Evolutionary conservation across 92 coral and sea anemone genomes (phyloP).

Genomic region (Actinernus sp.): DNA sequence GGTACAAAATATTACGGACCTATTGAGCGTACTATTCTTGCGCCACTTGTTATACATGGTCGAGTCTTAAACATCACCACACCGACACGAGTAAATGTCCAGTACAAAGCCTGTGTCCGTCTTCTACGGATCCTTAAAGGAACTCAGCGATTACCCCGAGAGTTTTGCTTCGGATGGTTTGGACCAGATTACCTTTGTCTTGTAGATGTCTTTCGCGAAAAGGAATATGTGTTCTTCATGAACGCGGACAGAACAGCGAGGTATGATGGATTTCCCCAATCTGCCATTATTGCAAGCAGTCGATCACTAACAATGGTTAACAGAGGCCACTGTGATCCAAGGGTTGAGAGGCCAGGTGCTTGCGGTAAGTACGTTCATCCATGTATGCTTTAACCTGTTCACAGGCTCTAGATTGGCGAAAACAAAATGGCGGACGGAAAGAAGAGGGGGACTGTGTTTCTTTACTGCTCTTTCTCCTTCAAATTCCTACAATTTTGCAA

Average conservation of each 20-base stretch:
- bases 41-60: conserved; percentile 85
- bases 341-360: conserved; percentile 1
- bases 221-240: conserved; percentile 75
- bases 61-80: conserved; percentile 67
- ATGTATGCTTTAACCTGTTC: no score
- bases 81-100: neutral
- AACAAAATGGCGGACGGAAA: no score
- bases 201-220: conserved; percentile 54
- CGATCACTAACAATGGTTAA: conserved; percentile 11
- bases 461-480: no score
- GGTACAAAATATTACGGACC: conserved; percentile 36
- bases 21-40: conserved; percentile 77
- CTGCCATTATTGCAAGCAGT: conserved; percentile 40
- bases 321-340: conserved; percentile 47
- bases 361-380: conserved; percentile 72
- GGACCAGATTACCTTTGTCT: conserved; percentile 81
- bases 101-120: conserved; percentile 76
- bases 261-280: conserved; percentile 66
- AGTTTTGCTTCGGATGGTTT: conserved; percentile 75
- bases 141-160: conserved; percentile 38
- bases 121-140: conserved; percentile 70
- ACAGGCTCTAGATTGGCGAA: no score
- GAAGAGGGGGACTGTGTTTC: no score
- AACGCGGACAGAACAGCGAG: conserved; percentile 76
- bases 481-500: no score